A percentile compares a stretch with the other conserved stretches of the same genome.
Evolutionary conservation across 2,113 vertebrate genomes (phyloP).

Genomic region (Lagopus muta): DNA sequence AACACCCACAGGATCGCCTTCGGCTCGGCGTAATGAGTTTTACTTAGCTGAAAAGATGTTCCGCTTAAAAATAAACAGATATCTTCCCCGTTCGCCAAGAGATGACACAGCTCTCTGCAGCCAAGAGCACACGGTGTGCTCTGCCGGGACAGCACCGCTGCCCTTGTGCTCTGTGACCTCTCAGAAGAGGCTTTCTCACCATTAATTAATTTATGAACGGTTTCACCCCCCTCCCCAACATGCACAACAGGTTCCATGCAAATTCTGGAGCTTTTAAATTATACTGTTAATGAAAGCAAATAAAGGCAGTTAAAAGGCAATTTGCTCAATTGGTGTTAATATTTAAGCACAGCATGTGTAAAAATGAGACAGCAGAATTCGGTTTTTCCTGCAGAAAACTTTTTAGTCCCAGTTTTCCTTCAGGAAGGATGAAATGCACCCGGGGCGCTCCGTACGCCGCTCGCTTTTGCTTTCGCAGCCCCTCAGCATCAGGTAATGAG

Average conservation of each 20-base stretch:
- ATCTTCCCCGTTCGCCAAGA: conserved; percentile 58
- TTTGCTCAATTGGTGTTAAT: conserved; percentile 89
- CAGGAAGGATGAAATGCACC: not conserved
- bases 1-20: conserved; percentile 28
- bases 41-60: conserved; percentile 61
- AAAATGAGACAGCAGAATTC: conserved; percentile 74
- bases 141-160: not conserved
- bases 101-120: not conserved
- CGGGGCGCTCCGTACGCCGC: not conserved
- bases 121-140: conserved; percentile 69
- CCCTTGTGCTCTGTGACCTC: not conserved
- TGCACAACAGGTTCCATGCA: conserved; percentile 84
- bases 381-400: conserved; percentile 55
- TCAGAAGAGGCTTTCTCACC: conserved; percentile 42
- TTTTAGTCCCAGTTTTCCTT: not conserved
- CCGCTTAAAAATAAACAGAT: conserved; percentile 63
- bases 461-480: not conserved
- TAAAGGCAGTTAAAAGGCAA: conserved; percentile 89
- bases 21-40: conserved; percentile 36
- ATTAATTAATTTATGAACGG: conserved; percentile 69
- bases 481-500: conserved; percentile 24
- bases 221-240: not conserved
- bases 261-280: conserved; percentile 87
- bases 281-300: conserved; percentile 87
- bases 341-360: conserved; percentile 86